Conservation (phyloP, 2,888 invertebrate species). For the Plusia festucae region DNA sequence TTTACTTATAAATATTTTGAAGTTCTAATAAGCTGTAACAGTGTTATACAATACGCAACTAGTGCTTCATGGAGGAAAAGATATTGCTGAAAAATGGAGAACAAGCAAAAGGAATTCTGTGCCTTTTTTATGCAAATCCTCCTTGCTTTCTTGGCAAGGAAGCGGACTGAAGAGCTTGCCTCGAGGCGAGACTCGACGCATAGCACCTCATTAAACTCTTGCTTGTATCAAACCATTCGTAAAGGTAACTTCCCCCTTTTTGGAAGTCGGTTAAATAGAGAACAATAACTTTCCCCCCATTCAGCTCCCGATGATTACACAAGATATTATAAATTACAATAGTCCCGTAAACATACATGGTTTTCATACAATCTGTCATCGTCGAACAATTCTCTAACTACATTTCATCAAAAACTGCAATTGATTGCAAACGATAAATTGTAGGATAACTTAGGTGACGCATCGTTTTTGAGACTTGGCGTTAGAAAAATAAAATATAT, state of each 20-base stretch:
- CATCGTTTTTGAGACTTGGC: conserved; percentile 39
- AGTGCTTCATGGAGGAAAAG: conserved; percentile 60
- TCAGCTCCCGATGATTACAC: conserved; percentile 29
- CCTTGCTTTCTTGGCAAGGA: conserved; percentile 25
- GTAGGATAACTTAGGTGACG: conserved; percentile 47
- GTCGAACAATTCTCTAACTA: conserved; percentile 47
- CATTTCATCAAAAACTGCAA: conserved; percentile 42
- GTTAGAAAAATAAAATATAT: conserved; percentile 37
- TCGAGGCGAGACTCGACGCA: conserved; percentile 25
- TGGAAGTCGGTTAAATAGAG: conserved; percentile 23
- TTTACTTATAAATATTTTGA: conserved; percentile 60
- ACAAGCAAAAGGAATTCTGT: neutral
- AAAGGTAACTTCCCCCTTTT: conserved; percentile 21
- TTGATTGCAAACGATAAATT: conserved; percentile 48
- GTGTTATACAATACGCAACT: conserved; percentile 53
- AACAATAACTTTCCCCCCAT: conserved; percentile 45
- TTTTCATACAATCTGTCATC: conserved; percentile 50
- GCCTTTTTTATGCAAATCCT: conserved; percentile 18
- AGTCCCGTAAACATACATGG: conserved; percentile 54
- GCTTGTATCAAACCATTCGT: conserved; percentile 19
- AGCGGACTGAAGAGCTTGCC: conserved; percentile 31
- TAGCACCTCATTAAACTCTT: conserved; percentile 30
- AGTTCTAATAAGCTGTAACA: conserved; percentile 61
- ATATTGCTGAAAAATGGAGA: conserved; percentile 40
- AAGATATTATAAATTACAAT: conserved; percentile 45